These are phyloP conservation scores for Burhinus bistriatus DNA, from an alignment of 2,113 vertebrate species.

Conservation along the genomic window DNA sequence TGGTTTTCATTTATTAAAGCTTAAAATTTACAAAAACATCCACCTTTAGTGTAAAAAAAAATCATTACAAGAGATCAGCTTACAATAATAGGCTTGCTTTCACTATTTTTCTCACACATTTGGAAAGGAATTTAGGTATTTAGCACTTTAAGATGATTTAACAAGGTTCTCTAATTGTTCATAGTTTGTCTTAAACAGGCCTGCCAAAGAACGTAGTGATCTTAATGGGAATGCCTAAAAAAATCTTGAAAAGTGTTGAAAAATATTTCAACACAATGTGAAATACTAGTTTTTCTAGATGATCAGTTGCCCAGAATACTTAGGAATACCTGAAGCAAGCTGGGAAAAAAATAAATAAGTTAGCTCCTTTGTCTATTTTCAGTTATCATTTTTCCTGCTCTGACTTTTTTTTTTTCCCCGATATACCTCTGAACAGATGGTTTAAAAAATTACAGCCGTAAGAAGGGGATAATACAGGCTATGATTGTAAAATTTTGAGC, in stretches of 20 bases:
- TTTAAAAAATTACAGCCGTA: neutral
- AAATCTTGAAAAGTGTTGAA: neutral
- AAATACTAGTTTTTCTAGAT: neutral
- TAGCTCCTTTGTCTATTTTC: neutral
- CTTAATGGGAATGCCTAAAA: neutral
- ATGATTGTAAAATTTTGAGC: neutral
- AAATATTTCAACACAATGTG: neutral
- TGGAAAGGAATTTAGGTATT: neutral
- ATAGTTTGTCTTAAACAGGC: neutral
- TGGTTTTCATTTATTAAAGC: neutral
- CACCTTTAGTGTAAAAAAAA: neutral
- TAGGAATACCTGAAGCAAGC: neutral
- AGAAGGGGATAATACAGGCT: neutral
- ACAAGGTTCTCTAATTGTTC: neutral
- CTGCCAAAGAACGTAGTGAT: neutral
- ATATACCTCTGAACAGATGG: neutral
- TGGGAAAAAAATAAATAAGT: neutral
- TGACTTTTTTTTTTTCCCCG: neutral
- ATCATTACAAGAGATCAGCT: neutral
- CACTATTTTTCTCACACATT: neutral
- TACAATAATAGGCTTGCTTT: neutral
- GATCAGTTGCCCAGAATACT: neutral
- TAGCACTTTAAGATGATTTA: neutral
- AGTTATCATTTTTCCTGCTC: neutral
- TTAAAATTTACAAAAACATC: neutral